Evolutionary conservation across 2,888 invertebrate genomes (phyloP), one percentile per base, ranked within the genome.

Genomic region (Chrysina gloriosa): DNA sequence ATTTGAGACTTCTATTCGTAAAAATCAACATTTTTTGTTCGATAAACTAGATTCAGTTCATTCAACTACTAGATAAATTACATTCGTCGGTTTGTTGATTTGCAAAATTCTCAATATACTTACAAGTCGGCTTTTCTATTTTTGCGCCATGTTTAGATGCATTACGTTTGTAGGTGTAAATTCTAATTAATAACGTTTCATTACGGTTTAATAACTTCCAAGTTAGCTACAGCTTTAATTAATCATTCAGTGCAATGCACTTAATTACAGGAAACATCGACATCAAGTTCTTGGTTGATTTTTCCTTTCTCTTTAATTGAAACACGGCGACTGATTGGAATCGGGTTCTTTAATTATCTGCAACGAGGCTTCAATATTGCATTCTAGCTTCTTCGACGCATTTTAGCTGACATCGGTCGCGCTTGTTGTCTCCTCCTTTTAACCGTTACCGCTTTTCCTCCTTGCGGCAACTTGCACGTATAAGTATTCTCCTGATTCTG

Each of bases 401-500:
- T 47, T 47, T 47, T n/a, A 9, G 47, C n/a, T 19, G 19, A 9
- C 47, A 21, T 6, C 14, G 50, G 50, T 58, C 21, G 23, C 23
- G 9, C 14, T 25, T 39, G 23, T 23, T 25, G 27, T n/a, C 36
- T 58, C 23, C 21, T 39, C n/a, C 3, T 23, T 56, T 56, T 36
- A 56, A 36, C 23, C 23, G 39, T 39, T 25, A 25, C 2, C 23
- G 25, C 27, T 39, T 58, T 39, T 58, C 39, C 11, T 23, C 7
- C 39, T 58, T 5, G 39, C 58, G 25, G 58, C 36, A 11, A 45
- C 19, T 45, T 21, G 19, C 45, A 45, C 45, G 16, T 21, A 45
- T 16, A 25, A 39, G 36, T 25, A 25, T 58, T 39, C 16, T 58
- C 58, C 16, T 23, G 39, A 56, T 36, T 56, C 56, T 56, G 36